Base-by-base conservation (phyloP, 2,113 vertebrate species). In the Scytalopus superciliaris region DNA sequence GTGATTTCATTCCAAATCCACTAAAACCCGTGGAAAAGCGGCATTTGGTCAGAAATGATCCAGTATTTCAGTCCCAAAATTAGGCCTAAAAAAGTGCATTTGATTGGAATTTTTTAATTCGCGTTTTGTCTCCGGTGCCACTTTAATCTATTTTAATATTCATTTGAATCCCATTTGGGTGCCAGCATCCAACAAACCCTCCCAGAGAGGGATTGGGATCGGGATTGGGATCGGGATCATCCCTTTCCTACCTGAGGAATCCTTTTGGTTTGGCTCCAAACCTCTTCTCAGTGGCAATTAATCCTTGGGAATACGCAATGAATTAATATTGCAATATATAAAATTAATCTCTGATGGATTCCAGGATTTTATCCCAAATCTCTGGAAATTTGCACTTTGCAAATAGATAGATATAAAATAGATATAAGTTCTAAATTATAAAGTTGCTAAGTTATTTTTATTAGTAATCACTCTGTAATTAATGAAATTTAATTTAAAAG, bases 1-100 rank as follows among this genome's bases (percentile, higher is more conserved):
- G 52, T 25, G 23, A 22, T 25, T 10, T n/a, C 22, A 12, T n/a
- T 55, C 33, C 11, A 4, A 14, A 42, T 42, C 69, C 22, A 3
- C 7, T 2, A 6, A 23, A 31, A 70, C 35, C 35, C 4, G 0
- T 5, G 52, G 50, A 42, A 73, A n/a, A 55, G 7, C 0, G 12
- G 42, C 31, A 7, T 33, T 56, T 55, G 6, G 1, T 3, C 1
- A 31, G 30, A 14, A 55, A 73, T 4, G 5, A 6, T 14, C 39
- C 39, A 4, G 2, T 7, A 5, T 55, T 55, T 19, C 37, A 1
- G 10, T 12, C 14, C 9, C 67, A 31, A 3, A 72, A 24, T 40
- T 7, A 4, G 15, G 69, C 28, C 37, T 17, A 17, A 55, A 40
- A 40, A 49, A 44, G 16, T 19, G 30, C 28, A 9, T 55, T 72